phyloP scores from a whole-genome alignment of 2,888 invertebrate species.

The Melanotus villosus region DNA sequence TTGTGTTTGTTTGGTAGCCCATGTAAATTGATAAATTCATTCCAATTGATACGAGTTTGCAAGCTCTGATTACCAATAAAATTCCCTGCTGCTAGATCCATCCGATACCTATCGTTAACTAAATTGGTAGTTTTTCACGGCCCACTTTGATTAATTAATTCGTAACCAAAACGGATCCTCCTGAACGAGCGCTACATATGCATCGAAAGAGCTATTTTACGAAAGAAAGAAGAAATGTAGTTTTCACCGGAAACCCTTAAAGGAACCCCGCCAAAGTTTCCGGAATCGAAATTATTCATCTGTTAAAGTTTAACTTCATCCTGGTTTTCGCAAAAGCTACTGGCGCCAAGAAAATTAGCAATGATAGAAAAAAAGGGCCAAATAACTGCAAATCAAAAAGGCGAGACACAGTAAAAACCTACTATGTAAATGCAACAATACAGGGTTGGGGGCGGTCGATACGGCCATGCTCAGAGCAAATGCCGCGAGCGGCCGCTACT shows the following conservation, averaged over 20 bases:
- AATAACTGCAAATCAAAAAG: slow-evolving; percentile 7
- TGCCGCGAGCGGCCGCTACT: slow-evolving; percentile 59
- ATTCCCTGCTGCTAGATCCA: slow-evolving; percentile 2
- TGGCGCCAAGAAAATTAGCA: slow-evolving; percentile 46
- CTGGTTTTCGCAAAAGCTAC: not conserved
- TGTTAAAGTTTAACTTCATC: not conserved
- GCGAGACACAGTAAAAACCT: slow-evolving; percentile 48
- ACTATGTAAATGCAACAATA: slow-evolving; percentile 59
- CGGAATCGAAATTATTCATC: not conserved
- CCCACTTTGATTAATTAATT: slow-evolving; percentile 11
- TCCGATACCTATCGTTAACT: slow-evolving; percentile 11
- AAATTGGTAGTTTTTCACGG: slow-evolving; percentile 23
- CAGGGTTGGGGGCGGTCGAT: slow-evolving; percentile 60
- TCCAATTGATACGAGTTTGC: not conserved
- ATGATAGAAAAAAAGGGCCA: not conserved
- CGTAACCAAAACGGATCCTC: no score
- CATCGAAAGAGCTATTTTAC: no score
- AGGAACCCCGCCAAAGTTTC: not conserved
- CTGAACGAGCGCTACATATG: no score
- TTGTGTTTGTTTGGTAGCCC: no score
- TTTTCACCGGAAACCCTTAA: no score
- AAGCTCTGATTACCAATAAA: slow-evolving; percentile 11
- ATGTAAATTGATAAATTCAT: no score
- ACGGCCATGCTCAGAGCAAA: slow-evolving; percentile 59
- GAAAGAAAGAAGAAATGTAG: no score